Evolutionary conservation across 2,888 invertebrate genomes (phyloP).

Genomic region (Acronicta aceris): DNA sequence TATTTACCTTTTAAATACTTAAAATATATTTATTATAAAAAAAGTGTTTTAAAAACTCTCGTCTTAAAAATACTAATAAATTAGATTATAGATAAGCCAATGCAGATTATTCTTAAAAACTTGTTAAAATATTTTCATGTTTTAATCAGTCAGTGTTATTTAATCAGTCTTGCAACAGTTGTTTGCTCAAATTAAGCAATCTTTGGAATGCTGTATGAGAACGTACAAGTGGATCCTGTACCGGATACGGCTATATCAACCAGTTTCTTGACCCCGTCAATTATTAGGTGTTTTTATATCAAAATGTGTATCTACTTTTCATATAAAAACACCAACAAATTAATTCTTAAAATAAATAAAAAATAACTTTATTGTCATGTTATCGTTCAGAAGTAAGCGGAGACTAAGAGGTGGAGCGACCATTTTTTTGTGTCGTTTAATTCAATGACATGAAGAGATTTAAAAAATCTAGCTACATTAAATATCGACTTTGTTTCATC

Average conservation of each 20-base stretch:
- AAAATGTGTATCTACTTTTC: constrained; percentile 60
- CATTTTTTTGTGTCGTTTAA: constrained; percentile 27
- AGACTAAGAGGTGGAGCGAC: constrained; percentile 1
- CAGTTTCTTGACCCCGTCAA: constrained; percentile 73
- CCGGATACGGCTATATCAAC: constrained; percentile 70
- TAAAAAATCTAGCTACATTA: constrained; percentile 30
- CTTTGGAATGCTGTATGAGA: constrained; percentile 60
- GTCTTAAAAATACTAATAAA: too few relatives aligned
- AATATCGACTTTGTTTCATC: constrained; percentile 33
- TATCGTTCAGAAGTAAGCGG: constrained; percentile 11
- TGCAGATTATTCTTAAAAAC: constrained; percentile 10
- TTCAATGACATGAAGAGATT: constrained; percentile 22
- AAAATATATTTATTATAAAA: too few relatives aligned
- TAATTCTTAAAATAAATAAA: constrained; percentile 60
- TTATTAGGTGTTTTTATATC: too few relatives aligned
- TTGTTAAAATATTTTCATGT: constrained; percentile 25
- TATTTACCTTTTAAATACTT: too few relatives aligned
- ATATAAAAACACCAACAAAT: constrained; percentile 62
- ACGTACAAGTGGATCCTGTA: constrained; percentile 68
- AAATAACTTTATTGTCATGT: constrained; percentile 51
- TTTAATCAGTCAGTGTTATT: too few relatives aligned
- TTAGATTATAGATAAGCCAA: too few relatives aligned
- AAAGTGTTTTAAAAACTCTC: too few relatives aligned
- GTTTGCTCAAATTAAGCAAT: constrained; percentile 56
- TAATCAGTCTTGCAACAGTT: constrained; percentile 51